Evolutionary conservation across 2,113 vertebrate species (phyloP).

Genomic region (Hemiscyllium ocellatum): DNA sequence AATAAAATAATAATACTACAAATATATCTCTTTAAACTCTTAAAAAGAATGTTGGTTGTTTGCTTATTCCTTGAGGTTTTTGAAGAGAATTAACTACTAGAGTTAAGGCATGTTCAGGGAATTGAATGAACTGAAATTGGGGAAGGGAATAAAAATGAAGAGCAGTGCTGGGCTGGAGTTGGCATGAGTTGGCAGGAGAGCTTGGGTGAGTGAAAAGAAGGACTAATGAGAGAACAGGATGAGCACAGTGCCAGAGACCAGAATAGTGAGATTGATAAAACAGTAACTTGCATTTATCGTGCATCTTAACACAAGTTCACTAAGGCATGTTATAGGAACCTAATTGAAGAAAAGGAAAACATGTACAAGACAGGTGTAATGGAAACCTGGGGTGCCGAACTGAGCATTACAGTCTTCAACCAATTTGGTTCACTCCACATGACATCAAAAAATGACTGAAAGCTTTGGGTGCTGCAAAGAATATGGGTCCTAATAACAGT

Average conservation of each 20-base stretch:
- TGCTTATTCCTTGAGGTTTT: not conserved
- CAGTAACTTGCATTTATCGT: not conserved
- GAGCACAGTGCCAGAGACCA: not conserved
- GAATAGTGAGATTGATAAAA: not conserved
- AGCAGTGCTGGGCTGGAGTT: not conserved
- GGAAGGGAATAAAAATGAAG: not conserved
- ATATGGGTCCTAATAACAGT: too few species aligned
- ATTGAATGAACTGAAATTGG: not conserved
- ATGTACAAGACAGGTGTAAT: not conserved
- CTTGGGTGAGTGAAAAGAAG: not conserved
- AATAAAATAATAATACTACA: not conserved
- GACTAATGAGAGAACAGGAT: not conserved
- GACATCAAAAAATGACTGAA: too few species aligned
- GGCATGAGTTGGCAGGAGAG: not conserved
- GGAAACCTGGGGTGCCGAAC: not conserved
- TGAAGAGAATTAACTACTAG: not conserved
- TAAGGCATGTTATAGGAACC: not conserved
- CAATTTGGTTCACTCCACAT: too few species aligned
- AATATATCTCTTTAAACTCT: not conserved
- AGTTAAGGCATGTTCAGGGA: not conserved
- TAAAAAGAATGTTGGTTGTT: not conserved
- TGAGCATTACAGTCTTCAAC: too few species aligned
- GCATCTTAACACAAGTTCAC: not conserved
- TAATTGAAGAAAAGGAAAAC: not conserved
- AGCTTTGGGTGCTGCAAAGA: too few species aligned